Base-by-base conservation (phyloP, 2,113 vertebrate genomes). In the Oreochromis aureus region DNA sequence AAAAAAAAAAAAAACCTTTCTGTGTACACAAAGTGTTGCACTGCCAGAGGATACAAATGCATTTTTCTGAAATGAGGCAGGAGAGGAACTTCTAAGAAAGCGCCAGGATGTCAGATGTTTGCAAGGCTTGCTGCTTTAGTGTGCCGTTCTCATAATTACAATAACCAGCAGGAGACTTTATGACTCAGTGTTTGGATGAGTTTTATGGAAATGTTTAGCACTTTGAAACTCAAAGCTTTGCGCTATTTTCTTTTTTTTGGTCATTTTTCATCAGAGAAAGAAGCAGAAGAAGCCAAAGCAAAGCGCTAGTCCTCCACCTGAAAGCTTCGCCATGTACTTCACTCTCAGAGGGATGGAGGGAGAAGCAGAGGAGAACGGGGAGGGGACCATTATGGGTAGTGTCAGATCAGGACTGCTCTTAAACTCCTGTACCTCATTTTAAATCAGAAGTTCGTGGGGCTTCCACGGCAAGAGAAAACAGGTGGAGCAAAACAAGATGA, bases 211-310 rank as follows among this genome's bases (percentile, higher is more conserved):
- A 53, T 19, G 27, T 78, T 78, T 78, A 51, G 27, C 6, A 7
- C 10, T 78, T 53, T 78, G 73, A 53, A 78, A 53, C 5, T 66
- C 16, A 59, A 41, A 86, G 13, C 24, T 8, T 51, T 30, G 61
- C n/a, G 54, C 10, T 3, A 2, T 15, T 48, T 18, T 58, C 58
- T 69, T 27, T 27, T 27, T 66, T 81, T 51, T 78, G 32, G 27
- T 6, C 4, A 78, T 76, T 76, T 51, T 39, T 19, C n/a, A 4
- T 51, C 56, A 76, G 94, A 93, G 30, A 95, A 93, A 96, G 96
- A 96, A 58, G 92, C 81, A 0, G 95, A 96, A 53, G 95, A 96
- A 22, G n/a, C 95, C 69, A 97, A 96, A 93, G 90, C 83, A 16
- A 96, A 96, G 87, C 96, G 92, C 71, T 97, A 97, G 85, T 30